Base-by-base conservation (phyloP, 2,888 invertebrate species). In the Steinernema hermaphroditum region DNA sequence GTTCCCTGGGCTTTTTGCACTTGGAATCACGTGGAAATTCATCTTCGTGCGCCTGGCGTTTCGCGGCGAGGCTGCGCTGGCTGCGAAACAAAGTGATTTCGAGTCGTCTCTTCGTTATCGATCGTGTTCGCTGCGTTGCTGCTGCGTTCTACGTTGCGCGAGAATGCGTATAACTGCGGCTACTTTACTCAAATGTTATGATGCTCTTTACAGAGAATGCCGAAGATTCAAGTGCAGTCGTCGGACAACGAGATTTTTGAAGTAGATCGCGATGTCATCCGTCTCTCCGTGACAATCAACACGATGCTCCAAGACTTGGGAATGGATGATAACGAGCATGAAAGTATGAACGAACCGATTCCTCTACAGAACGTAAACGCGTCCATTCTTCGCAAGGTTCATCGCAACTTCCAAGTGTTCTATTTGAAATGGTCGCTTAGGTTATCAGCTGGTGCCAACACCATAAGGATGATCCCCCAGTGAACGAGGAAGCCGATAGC, bases 311-410 rank as follows among this genome's bases (percentile, higher is more conserved):
- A 82, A 75, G 89, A 90, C 83, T 84, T 90, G 34, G 89, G 89
- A 2, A 87, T 89, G 86, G 89, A 89, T 74, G 62, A 54, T 27
- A 54, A 62, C 34, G 62, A 62, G 9, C 32, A 32, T n/a, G 27
- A 16, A 2, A 32, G 34, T 16, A 62, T 62, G 62, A 86, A 86
- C 50, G 95, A 95, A 88, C 92, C 94, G 2, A 94, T 98, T 0
- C 97, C 97, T 0, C 89, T 98, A 71, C 96, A 96, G 0, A 98
- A 97, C 87, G 97, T 98, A 0, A 96, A 94, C 87, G 94, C 96
- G 0, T 93, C 95, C 34, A 97, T 98, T 85, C 89, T 98, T 49
- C 93, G 93, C 82, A 97, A 97, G 89, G 95, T 89, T 19, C 22
- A 32, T 8, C 16, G 4, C 49, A 14, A 24, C 32, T 74, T 41